These are phyloP conservation scores for Acleris cristana DNA, from an alignment of 2,888 invertebrate genomes.

Conservation along the genomic window DNA sequence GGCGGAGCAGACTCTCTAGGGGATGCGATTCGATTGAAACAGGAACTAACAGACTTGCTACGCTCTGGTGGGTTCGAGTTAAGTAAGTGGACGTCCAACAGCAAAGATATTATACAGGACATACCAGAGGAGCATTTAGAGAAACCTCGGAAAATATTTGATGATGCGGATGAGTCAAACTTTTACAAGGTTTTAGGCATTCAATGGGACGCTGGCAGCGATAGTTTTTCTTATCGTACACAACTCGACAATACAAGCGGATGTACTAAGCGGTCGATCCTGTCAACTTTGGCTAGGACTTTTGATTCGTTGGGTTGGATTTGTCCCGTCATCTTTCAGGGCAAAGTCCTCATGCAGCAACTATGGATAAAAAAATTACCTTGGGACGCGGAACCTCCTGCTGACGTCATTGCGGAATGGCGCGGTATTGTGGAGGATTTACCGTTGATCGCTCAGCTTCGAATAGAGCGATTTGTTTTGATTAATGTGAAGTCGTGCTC, in stretches of 20 bases:
- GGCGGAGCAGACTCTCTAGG: neutral
- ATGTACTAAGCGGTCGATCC: slow-evolving; percentile 3
- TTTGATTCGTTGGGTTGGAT: slow-evolving; percentile 9
- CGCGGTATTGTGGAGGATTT: neutral
- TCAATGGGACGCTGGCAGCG: neutral
- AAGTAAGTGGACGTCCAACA: slow-evolving; percentile 10
- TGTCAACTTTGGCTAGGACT: slow-evolving; percentile 1
- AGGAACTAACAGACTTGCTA: neutral
- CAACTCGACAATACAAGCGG: neutral
- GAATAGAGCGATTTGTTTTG: neutral
- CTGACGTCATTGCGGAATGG: slow-evolving; percentile 5
- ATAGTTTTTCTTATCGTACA: neutral
- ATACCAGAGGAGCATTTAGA: slow-evolving; percentile 2
- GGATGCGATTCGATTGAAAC: neutral
- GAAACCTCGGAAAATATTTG: neutral
- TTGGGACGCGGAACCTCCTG: slow-evolving; percentile 7
- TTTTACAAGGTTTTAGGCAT: slow-evolving; percentile 4
- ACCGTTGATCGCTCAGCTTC: neutral
- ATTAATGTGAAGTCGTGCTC: neutral
- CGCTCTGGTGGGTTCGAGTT: slow-evolving; percentile 13
- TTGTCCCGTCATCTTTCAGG: neutral
- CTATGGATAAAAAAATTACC: neutral
- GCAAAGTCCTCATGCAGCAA: slow-evolving; percentile 5
- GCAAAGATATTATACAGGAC: neutral
- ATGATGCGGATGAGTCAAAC: neutral